Base-by-base conservation (phyloP, 2,113 vertebrate genomes). In the Callospermophilus lateralis region DNA sequence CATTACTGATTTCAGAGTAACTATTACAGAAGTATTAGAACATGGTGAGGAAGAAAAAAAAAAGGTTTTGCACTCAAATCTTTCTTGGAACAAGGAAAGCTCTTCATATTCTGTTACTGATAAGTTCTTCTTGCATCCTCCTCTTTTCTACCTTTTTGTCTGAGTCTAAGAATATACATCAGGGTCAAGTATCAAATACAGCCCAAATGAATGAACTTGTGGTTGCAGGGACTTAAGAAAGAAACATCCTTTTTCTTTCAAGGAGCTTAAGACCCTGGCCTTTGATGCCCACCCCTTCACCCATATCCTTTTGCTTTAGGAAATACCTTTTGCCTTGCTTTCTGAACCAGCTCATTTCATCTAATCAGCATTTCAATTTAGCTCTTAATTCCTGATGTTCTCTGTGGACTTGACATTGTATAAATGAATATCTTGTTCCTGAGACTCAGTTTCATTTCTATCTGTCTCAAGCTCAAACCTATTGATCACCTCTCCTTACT, bases 371-470 rank as follows among this genome's bases (percentile, higher is more conserved):
- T 4, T 74, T 19, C 87, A 6, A 6, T 74, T 81, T 63, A 61
- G 26, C 26, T 42, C 32, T 61, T 81, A 20, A 90, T 61, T 61
- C 37, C 77, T 67, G 70, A 81, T 45, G 45, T 81, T 34, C 22
- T 68, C 45, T 74, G 63, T 86, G 65, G 53, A 94, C 8, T 39
- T 51, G 51, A 80, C 89, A 68, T 22, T 73, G 22, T 67, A 2
- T 55, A 55, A 87, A 55, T 55, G 48, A 87, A 55, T 22, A n/a
- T 26, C 42, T 89, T 51, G 28, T 58, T 48, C 26, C 32, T 10
- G 30, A 80, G 32, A 88, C 17, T 73, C 61, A 92, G 37, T 61
- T 30, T 78, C 42, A 24, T 72, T 94, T 84, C n/a, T 92, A 77
- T 84, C n/a, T 61, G 67, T 63, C 32, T 70, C 53, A 83, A 92